These are phyloP conservation scores for Pristionchus mayeri DNA, from an alignment of 2,888 invertebrate genomes.

Conservation along the genomic window DNA sequence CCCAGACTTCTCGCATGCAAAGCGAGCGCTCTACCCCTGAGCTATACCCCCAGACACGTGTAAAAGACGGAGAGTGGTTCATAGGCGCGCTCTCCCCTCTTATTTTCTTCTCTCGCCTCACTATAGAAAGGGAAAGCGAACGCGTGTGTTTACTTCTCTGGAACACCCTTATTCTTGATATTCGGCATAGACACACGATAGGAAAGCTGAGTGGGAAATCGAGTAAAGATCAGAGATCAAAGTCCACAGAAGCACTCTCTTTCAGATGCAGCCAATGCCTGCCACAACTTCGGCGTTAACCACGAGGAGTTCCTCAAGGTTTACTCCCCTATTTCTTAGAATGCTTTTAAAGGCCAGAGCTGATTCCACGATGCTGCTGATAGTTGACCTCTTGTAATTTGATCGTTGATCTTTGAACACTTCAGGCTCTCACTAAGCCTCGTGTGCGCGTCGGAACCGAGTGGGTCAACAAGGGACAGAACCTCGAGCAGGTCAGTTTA, in stretches of 20 bases:
- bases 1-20: slow-evolving; percentile 64
- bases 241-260: neutral
- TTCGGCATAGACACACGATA: no score
- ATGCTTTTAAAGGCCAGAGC: no score
- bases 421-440: slow-evolving; percentile 78
- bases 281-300: slow-evolving; percentile 67
- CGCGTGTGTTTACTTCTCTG: neutral
- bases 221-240: neutral
- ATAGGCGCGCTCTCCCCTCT: neutral
- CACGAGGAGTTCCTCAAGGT: slow-evolving; percentile 70
- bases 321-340: no score
- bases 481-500: slow-evolving; percentile 79
- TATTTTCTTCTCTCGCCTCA: neutral
- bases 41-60: slow-evolving; percentile 55
- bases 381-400: no score
- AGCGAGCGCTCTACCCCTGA: slow-evolving; percentile 73
- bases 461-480: slow-evolving; percentile 80
- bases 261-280: slow-evolving; percentile 79
- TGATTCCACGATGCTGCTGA: no score
- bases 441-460: slow-evolving; percentile 79
- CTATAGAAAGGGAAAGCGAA: neutral
- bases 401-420: no score
- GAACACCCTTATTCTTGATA: neutral
- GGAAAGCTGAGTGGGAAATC: no score
- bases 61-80: neutral